Conservation (phyloP, 2,888 invertebrate genomes). For the Netelia melanura region DNA sequence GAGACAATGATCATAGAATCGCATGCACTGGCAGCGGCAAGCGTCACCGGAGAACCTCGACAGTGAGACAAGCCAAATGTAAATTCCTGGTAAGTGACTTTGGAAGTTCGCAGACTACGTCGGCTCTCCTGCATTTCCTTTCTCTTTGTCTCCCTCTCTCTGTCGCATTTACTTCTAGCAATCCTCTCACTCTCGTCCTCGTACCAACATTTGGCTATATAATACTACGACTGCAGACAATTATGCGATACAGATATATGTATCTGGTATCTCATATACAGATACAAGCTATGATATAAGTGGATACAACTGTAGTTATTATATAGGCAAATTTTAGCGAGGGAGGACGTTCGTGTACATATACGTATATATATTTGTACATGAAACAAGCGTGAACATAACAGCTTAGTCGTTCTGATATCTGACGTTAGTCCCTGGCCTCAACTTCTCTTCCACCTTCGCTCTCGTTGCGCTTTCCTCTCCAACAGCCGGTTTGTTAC, state of each 20-base stretch:
- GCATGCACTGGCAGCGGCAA: conserved; percentile 11
- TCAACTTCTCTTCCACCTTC: conserved; percentile 56
- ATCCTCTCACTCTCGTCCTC: conserved; percentile 29
- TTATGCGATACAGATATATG: background rate
- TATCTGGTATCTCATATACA: background rate
- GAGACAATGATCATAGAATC: conserved; percentile 16
- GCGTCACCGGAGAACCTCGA: conserved; percentile 11
- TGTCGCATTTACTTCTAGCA: conserved; percentile 23
- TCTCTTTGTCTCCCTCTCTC: conserved; percentile 8
- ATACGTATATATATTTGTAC: conserved; percentile 14
- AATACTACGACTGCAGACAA: background rate
- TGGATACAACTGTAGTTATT: no score
- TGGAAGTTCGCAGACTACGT: conserved; percentile 73
- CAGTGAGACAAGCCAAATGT: conserved; percentile 68
- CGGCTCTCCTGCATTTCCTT: conserved; percentile 44
- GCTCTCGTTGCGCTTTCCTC: background rate
- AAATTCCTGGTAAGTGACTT: conserved; percentile 76
- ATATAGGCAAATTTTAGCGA: background rate
- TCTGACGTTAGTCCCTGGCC: conserved; percentile 58
- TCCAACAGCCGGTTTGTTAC: conserved; percentile 62
- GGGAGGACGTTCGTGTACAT: background rate
- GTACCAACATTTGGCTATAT: conserved; percentile 42
- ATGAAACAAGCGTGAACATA: conserved; percentile 63
- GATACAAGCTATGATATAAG: background rate
- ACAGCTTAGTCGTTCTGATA: conserved; percentile 72